Evolutionary conservation across 2,888 invertebrate genomes (phyloP).

Genomic region (Drosophila prolongata): DNA sequence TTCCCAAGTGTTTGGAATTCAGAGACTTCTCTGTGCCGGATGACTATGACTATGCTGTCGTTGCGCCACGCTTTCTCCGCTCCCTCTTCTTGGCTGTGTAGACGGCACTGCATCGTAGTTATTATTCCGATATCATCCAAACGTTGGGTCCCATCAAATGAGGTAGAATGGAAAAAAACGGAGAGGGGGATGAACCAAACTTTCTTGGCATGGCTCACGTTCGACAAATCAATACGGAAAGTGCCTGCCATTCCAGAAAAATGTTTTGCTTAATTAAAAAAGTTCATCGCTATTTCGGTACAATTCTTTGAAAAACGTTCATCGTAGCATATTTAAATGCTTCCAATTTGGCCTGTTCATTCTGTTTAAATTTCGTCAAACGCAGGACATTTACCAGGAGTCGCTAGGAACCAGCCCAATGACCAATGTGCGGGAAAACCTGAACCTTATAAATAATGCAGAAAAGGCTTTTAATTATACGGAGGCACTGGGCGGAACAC

Average conservation of each 20-base stretch:
- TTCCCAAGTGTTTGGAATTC: slow-evolving; percentile 76
- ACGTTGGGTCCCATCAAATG: neutral
- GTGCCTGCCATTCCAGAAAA: slow-evolving; percentile 41
- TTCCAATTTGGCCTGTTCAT: too few species aligned
- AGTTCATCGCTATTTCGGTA: slow-evolving; percentile 63
- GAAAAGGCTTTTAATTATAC: slow-evolving; percentile 69
- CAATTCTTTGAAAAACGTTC: slow-evolving; percentile 69
- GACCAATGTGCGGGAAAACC: neutral
- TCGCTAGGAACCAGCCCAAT: slow-evolving; percentile 16
- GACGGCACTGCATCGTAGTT: slow-evolving; percentile 3
- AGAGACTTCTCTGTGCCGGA: slow-evolving; percentile 44
- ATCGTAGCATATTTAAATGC: slow-evolving; percentile 64
- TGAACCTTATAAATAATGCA: slow-evolving; percentile 68
- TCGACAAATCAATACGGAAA: slow-evolving; percentile 15
- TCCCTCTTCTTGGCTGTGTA: slow-evolving; percentile 6
- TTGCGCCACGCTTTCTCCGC: neutral
- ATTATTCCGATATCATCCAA: slow-evolving; percentile 26
- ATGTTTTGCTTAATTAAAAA: slow-evolving; percentile 76
- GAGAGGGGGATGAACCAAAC: neutral
- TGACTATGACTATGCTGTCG: slow-evolving; percentile 30
- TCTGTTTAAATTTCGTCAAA: neutral
- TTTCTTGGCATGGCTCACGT: slow-evolving; percentile 1
- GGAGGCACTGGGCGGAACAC: slow-evolving; percentile 39
- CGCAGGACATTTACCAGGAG: slow-evolving; percentile 40
- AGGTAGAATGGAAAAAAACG: neutral